Conservation (phyloP, 2,888 invertebrate species). For the Dicycla oo region DNA sequence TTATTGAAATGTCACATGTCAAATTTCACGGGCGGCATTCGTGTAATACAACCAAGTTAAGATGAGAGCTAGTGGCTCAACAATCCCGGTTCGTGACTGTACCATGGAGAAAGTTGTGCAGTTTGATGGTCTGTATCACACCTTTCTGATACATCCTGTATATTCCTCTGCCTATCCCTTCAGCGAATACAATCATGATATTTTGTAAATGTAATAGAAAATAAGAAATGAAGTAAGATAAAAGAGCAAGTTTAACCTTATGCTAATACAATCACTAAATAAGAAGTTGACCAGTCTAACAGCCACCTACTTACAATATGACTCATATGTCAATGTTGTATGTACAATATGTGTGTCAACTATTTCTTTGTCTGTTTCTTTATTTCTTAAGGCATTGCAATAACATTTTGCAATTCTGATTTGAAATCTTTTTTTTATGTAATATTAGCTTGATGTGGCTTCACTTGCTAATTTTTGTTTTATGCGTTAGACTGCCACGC, state of each 20-base stretch:
- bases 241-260: constrained; percentile 23
- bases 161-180: background rate
- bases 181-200: background rate
- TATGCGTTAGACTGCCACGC: background rate
- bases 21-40: too few relatives aligned
- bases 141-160: too few relatives aligned
- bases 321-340: constrained; percentile 59
- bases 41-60: too few relatives aligned
- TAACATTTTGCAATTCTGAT: constrained; percentile 34
- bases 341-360: constrained; percentile 43
- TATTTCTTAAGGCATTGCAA: constrained; percentile 61
- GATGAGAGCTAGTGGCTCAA: too few relatives aligned
- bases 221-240: constrained; percentile 31
- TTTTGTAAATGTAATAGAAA: background rate
- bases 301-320: constrained; percentile 48
- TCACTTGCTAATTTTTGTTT: background rate
- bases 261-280: constrained; percentile 15
- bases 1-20: too few relatives aligned
- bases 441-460: constrained; percentile 1
- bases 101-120: too few relatives aligned
- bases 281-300: constrained; percentile 43
- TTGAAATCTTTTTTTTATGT: constrained; percentile 34
- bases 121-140: too few relatives aligned
- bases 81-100: too few relatives aligned
- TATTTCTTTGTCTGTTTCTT: constrained; percentile 64